A percentile compares a stretch with the other conserved stretches of the same genome.
phyloP scores from a whole-genome alignment of 1,140 invertebrate genomes.

The Danaus plexippus region DNA sequence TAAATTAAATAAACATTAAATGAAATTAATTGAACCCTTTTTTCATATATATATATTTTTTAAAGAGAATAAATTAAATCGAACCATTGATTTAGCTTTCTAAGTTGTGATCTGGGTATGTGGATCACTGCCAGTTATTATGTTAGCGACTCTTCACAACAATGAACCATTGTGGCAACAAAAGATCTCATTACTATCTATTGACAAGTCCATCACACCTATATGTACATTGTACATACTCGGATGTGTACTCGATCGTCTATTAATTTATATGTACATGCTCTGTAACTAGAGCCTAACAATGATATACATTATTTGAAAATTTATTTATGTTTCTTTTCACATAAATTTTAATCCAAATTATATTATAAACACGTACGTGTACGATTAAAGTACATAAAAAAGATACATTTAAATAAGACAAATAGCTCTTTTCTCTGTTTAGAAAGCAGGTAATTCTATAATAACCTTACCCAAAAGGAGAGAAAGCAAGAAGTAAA shows the following conservation, averaged over 20 bases:
- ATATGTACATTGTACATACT: conserved; percentile 1
- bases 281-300: no score
- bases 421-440: conserved; percentile 6
- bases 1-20: not conserved
- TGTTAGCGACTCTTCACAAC: conserved; percentile 12
- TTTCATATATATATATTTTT: no score
- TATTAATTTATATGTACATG: no score
- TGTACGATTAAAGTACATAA: no score
- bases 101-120: conserved; percentile 45
- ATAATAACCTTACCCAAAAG: conserved; percentile 9
- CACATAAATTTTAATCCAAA: no score
- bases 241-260: no score
- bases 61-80: no score
- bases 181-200: conserved; percentile 11
- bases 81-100: conserved; percentile 26
- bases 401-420: no score
- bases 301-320: no score
- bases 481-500: conserved; percentile 13
- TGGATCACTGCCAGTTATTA: conserved; percentile 38
- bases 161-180: conserved; percentile 12
- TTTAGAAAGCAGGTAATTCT: conserved; percentile 17
- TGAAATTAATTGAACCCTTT: no score
- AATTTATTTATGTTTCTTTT: no score
- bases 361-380: no score
- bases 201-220: conserved; percentile 9